Conservation (phyloP, 2,888 invertebrate genomes). For the Dichetophora obliterata region DNA sequence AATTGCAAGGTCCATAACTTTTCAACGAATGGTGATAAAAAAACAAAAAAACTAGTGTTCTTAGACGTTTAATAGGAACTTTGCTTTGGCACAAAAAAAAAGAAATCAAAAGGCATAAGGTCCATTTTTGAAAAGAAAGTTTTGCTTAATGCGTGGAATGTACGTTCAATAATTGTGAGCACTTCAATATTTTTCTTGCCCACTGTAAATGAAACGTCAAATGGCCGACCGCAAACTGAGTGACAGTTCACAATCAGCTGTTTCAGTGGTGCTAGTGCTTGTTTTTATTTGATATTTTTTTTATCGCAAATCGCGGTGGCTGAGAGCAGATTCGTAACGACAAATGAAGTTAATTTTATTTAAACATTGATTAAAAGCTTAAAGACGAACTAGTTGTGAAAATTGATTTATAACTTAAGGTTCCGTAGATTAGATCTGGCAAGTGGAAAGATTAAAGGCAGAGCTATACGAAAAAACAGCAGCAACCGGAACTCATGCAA, state of each 20-base stretch:
- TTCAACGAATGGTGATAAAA: too few relatives aligned
- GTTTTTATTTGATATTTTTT: constrained; percentile 23
- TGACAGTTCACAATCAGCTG: constrained; percentile 33
- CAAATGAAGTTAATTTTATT: constrained; percentile 29
- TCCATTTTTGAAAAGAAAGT: too few relatives aligned
- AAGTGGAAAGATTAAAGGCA: background rate
- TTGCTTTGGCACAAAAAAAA: too few relatives aligned
- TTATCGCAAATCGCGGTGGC: constrained; percentile 1
- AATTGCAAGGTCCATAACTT: too few relatives aligned
- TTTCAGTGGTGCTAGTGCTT: constrained; percentile 5
- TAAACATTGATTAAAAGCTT: constrained; percentile 27
- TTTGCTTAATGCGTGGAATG: too few relatives aligned
- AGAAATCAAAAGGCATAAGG: too few relatives aligned
- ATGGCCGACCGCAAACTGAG: background rate
- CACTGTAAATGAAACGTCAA: constrained; percentile 26
- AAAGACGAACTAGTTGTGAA: background rate
- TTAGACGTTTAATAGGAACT: too few relatives aligned
- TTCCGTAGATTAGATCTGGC: background rate
- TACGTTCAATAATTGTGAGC: too few relatives aligned
- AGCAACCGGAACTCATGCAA: too few relatives aligned
- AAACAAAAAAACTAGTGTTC: too few relatives aligned
- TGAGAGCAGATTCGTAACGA: background rate
- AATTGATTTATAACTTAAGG: constrained; percentile 8
- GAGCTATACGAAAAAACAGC: background rate
- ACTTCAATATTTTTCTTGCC: background rate